Base-by-base conservation (phyloP, 2,888 invertebrate genomes). In the Zhengitettix transpicula region DNA sequence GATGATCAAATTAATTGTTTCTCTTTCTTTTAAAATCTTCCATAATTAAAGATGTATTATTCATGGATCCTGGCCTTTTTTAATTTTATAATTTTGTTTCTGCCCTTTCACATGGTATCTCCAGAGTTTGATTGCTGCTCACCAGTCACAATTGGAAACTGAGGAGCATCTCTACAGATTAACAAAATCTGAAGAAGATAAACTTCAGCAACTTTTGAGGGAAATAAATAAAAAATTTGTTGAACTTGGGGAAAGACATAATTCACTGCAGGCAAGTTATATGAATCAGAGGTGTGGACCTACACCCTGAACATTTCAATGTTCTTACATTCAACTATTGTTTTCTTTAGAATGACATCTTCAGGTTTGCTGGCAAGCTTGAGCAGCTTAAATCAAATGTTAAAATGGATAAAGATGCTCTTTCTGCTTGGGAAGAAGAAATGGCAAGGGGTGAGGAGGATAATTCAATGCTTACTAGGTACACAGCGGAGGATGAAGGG, bases 381-480 rank as follows among this genome's bases (percentile, higher is more conserved):
- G 83, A 85, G 63, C 71, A 74, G 11, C 69, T 84, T 12, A 85
- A 87, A 66, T 75, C 76, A 40, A 81, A 81, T 65, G 82, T 88
- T 1, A 80, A 83, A 61, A 83, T 85, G 70, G 87, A 85, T 64
- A 76, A 80, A 40, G 81, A 80, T 16, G 83, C 83, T 0, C 69
- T 89, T 58, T 74, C 79, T 55, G 83, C 84, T 57, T 88, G 86
- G 85, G 81, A 84, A 40, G 83, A 85, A 53, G 81, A 83, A 0
- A 76, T 89, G 60, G 80, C 64, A 11, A 64, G 64, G 56, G 55
- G 60, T 10, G 81, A 64, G 78, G 82, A 61, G 81, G 81, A 47
- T 81, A 86, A 84, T 65, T 76, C 79, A 41, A 72, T 87, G n/a
- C 80, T 89, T 53, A 81, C 83, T 66, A 81, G 81, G 68, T 87